Evolutionary conservation across 2,113 vertebrate genomes (phyloP).

Genomic region (Tragelaphus strepsiceros): DNA sequence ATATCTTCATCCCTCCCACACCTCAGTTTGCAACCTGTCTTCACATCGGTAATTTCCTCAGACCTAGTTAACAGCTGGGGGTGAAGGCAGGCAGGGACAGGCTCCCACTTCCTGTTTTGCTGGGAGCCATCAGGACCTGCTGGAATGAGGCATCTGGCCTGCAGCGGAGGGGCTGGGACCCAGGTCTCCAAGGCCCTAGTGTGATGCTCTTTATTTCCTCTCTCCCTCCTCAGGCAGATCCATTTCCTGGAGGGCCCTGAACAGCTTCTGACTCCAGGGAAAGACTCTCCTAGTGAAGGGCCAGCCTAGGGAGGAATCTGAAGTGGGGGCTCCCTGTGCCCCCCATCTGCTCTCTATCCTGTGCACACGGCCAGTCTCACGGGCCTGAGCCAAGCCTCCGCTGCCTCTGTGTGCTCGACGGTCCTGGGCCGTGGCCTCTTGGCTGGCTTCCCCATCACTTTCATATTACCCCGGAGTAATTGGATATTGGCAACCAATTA

Average conservation of each 20-base stretch:
- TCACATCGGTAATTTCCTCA: rapidly evolving
- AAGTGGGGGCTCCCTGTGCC: too few relatives aligned
- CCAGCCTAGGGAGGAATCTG: too few relatives aligned
- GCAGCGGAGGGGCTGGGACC: rapidly evolving
- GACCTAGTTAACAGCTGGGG: rapidly evolving
- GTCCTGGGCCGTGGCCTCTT: not conserved
- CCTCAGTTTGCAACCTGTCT: not conserved
- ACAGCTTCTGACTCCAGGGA: not conserved
- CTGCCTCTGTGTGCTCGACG: not conserved
- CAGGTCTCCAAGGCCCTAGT: not conserved
- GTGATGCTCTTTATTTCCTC: rapidly evolving
- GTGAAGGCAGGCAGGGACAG: not conserved
- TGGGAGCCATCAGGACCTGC: rapidly evolving
- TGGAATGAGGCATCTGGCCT: too few relatives aligned
- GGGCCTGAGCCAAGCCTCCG: not conserved
- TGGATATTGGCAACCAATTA: conserved; percentile 50
- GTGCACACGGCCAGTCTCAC: rapidly evolving
- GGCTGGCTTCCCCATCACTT: not conserved
- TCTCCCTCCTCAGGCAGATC: rapidly evolving
- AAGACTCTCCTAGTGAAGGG: not conserved
- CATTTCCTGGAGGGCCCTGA: not conserved
- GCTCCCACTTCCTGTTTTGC: too few relatives aligned
- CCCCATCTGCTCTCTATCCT: rapidly evolving
- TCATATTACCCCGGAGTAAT: conserved; percentile 1
- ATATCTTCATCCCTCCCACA: rapidly evolving